Conservation (phyloP, 2,888 invertebrate genomes). For the Automeris io region DNA sequence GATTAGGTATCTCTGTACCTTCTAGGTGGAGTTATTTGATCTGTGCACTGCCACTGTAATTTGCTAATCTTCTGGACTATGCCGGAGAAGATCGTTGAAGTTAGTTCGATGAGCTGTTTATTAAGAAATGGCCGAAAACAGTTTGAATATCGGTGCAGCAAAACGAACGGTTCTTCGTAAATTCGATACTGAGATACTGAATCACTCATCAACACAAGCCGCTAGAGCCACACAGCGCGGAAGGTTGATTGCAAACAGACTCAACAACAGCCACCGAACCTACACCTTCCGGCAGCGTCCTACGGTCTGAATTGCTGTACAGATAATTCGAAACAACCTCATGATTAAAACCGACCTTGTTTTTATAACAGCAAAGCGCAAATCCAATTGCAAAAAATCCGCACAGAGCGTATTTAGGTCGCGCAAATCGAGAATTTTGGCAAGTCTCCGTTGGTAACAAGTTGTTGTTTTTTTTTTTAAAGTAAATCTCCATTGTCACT, state of each 20-base stretch:
- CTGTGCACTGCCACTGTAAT: no score
- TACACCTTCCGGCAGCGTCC: background rate
- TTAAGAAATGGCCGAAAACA: no score
- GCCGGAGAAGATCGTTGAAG: no score
- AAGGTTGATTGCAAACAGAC: background rate
- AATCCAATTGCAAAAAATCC: background rate
- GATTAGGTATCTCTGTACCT: no score
- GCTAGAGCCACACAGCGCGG: background rate
- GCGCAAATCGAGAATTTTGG: constrained; percentile 16
- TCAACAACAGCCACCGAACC: background rate
- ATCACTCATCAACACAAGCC: background rate
- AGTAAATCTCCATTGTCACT: background rate
- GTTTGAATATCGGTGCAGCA: no score
- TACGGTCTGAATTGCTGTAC: background rate
- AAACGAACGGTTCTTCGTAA: no score
- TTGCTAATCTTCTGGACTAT: no score
- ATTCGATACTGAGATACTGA: background rate
- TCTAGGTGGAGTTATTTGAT: no score
- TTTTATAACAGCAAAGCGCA: background rate
- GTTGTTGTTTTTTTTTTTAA: no score
- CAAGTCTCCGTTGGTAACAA: constrained; percentile 16
- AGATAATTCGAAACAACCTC: background rate
- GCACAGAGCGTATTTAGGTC: constrained; percentile 13
- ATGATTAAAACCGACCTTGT: background rate
- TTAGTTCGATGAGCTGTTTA: no score